A percentile compares a stretch with the other conserved stretches of the same genome.
Evolutionary conservation across 2,797 vertebrate species (phyloP).

Genomic region (Silurus aristotelis): DNA sequence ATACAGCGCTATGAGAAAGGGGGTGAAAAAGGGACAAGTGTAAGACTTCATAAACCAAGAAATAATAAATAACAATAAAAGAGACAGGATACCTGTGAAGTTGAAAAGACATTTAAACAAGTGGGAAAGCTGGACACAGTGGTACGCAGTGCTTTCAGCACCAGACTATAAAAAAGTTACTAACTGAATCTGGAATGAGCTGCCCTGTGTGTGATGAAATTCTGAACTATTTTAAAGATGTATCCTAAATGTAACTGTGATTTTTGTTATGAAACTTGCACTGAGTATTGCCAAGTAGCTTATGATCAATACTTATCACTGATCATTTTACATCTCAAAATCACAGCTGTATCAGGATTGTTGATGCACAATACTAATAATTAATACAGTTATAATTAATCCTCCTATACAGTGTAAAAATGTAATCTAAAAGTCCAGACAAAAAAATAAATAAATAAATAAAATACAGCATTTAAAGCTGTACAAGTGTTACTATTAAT

Average conservation of each 20-base stretch:
- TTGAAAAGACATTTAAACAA: conserved; percentile 22
- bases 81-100: neutral
- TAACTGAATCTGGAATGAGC: no score
- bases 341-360: neutral
- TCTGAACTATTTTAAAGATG: neutral
- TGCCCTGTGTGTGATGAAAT: neutral
- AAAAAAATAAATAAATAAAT: neutral
- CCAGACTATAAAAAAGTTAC: conserved; percentile 41
- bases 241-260: neutral
- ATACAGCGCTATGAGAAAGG: conserved; percentile 44
- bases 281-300: neutral
- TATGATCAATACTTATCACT: neutral
- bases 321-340: neutral
- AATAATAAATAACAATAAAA: conserved; percentile 6
- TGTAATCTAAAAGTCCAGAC: neutral
- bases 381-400: neutral
- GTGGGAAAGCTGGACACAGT: conserved; percentile 38
- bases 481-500: neutral
- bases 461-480: neutral
- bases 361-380: neutral
- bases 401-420: conserved; percentile 1
- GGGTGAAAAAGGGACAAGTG: conserved; percentile 31
- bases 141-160: conserved; percentile 36
- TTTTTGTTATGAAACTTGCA: neutral
- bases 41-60: conserved; percentile 27